Evolutionary conservation across 2,888 invertebrate species (phyloP), one percentile per base, ranked within the genome.

Genomic region (Ellobium chinense): DNA sequence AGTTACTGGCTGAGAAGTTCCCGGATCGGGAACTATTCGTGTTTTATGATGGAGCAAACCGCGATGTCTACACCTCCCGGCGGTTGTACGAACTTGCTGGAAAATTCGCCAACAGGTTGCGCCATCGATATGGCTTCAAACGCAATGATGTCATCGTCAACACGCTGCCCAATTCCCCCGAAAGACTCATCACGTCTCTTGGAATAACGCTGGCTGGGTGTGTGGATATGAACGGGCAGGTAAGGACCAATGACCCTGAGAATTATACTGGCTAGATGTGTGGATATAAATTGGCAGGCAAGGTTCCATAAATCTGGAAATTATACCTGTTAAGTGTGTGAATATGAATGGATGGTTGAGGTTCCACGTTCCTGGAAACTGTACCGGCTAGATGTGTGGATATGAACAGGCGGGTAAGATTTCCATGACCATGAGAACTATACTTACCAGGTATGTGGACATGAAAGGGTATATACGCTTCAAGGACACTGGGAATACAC

Each of bases 121-220:
- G 72, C 2, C 58, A 37, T 1, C 12, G 34, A 36, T 69, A 69
- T 21, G 72, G 72, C 58, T 72, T 72, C 37, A 3, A 58, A 29
- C 34, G 36, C 1, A 7, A 18, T 36, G 73, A 74, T 34, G 39
- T 74, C 36, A 39, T 74, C 21, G 62, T 21, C 18, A 74, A 62
- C 21, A 74, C 73, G 5, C 39, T 74, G 60, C 73, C 73, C n/a
- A 74, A 74, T 62, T 62, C 37, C 24, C 73, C 73, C 31, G 73
- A 74, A 34, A 36, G 73, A 1, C 18, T 74, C 3, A 62, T 74
- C 24, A 62, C 62, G 24, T 60, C 60, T 24, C n/a, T 74, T 2
- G 73, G 73, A 21, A 74, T 62, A 18, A 74, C n/a, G 0, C n/a
- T 72, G 58, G 72, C 72, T n/a, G 72, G 58, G 21, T 58, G 56